Base-by-base conservation (phyloP, 2,888 invertebrate genomes). In the Drosophila multiciliata region DNA sequence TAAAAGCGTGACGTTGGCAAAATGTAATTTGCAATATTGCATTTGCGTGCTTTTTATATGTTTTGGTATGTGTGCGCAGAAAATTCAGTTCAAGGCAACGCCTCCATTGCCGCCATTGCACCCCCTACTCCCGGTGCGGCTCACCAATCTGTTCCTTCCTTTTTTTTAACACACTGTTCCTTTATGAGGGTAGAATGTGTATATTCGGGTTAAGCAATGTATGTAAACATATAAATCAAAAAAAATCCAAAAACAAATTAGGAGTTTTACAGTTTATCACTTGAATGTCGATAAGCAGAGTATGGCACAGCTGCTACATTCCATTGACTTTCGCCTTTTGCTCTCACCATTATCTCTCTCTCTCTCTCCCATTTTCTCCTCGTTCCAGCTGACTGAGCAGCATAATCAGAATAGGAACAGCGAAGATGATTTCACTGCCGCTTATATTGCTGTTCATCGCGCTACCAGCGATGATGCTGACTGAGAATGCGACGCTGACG, bases 51-150 rank as follows among this genome's bases (percentile, higher is more conserved):
- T 42, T 20, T 40, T 15, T 11, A 15, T 15, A 15, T 66, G 59
- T 67, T 40, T 63, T 33, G 62, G 26, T 59, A 65, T 61, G 50
- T 36, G 36, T 38, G 26, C 82, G 71, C 75, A 67, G 66, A 66
- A 66, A 85, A 83, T 83, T 85, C 73, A 83, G 83, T 88, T 83
- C 83, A 83, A 89, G 83, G 83, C 83, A 73, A 83, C 90, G 80
- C 85, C 88, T 87, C 69, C 63, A 50, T 50, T 55, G 54, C 59
- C 50, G 72, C 53, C 42, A 52, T 59, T 50, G 45, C 35, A 23
- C 23, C 12, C 40, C 17, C 40, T 17, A 3, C 17, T 33, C 33
- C 23, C 58, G 4, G 9, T 17, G 6, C 11, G 3, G 50, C 6
- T 11, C 3, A 17, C 11, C n/a, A n/a, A 26, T 23, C 23, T 23